Percentiles rank a stretch among this genome's conserved stretches.
Evolutionary conservation across 92 coral and sea anemone species (phyloP).

Genomic region (Porites cylindrica): DNA sequence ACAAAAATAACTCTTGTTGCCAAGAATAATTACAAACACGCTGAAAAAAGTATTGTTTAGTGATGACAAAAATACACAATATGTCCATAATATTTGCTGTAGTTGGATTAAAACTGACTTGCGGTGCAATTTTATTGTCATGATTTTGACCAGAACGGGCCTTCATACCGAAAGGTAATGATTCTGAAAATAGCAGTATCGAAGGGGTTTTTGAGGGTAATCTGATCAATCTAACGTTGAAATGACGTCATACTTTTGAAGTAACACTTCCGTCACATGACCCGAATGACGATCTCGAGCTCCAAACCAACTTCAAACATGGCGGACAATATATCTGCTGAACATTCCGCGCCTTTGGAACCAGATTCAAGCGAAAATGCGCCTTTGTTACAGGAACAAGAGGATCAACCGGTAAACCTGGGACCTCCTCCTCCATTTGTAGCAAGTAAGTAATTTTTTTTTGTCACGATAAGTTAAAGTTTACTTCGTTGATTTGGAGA

Average conservation of each 20-base stretch:
- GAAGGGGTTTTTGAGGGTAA: too few relatives aligned
- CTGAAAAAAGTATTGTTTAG: too few relatives aligned
- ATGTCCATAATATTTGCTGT: too few relatives aligned
- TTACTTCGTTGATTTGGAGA: not conserved
- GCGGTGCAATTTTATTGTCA: too few relatives aligned
- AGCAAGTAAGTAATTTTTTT: constrained; percentile 56
- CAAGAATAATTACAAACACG: too few relatives aligned
- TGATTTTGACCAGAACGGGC: too few relatives aligned
- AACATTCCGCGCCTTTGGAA: constrained; percentile 50
- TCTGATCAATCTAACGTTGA: not conserved
- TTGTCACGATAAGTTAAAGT: not conserved
- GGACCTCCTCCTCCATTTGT: constrained; percentile 87
- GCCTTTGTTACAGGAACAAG: constrained; percentile 87
- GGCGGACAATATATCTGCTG: constrained; percentile 76
- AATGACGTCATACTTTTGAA: constrained; percentile 22
- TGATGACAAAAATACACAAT: too few relatives aligned
- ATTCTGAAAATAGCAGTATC: too few relatives aligned
- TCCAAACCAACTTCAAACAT: constrained; percentile 48
- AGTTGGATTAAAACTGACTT: too few relatives aligned
- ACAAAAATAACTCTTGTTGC: too few relatives aligned
- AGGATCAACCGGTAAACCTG: constrained; percentile 31
- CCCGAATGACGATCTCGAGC: not conserved
- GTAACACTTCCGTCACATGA: constrained; percentile 34
- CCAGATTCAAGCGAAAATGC: constrained; percentile 86
- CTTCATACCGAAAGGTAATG: too few relatives aligned